Conservation (phyloP, 2,797 vertebrate species). For the Amphiprion clarkii region DNA sequence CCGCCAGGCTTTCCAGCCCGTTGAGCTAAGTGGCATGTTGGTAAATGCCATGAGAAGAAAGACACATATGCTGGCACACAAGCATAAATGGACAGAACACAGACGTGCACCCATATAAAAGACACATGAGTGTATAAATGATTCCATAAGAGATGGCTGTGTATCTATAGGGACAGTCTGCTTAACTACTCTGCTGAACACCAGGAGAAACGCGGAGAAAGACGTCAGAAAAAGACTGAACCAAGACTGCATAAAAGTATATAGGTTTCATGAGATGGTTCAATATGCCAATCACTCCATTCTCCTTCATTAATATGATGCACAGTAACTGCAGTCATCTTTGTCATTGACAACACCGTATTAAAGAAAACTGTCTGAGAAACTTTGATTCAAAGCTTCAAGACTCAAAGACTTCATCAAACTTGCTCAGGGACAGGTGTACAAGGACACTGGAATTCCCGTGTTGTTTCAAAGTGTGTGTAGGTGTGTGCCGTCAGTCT, state of each 20-base stretch:
- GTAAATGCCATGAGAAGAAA: conserved; percentile 35
- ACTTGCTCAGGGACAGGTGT: no score
- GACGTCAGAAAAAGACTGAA: background rate
- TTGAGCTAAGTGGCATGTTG: conserved; percentile 58
- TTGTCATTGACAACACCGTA: conserved; percentile 4
- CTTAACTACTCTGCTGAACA: background rate
- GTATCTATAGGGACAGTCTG: background rate
- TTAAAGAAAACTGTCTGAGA: conserved; percentile 2
- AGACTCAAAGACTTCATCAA: no score
- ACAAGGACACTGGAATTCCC: no score
- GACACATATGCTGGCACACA: conserved; percentile 9
- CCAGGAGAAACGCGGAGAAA: background rate
- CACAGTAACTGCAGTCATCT: conserved; percentile 1
- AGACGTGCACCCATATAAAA: conserved; percentile 14
- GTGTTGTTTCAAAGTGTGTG: no score
- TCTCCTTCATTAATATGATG: conserved; percentile 15
- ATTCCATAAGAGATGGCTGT: conserved; percentile 10
- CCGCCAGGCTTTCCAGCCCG: conserved; percentile 51
- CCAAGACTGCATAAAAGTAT: background rate
- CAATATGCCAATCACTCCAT: conserved; percentile 8
- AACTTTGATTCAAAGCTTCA: no score
- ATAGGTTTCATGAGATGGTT: background rate
- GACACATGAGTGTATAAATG: background rate
- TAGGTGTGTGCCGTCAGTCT: no score
- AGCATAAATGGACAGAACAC: conserved; percentile 13